Evolutionary conservation across 30 jellyfish, hydroid and myxozoan species (phyloP).

Genomic region (Rhopilema esculentum): DNA sequence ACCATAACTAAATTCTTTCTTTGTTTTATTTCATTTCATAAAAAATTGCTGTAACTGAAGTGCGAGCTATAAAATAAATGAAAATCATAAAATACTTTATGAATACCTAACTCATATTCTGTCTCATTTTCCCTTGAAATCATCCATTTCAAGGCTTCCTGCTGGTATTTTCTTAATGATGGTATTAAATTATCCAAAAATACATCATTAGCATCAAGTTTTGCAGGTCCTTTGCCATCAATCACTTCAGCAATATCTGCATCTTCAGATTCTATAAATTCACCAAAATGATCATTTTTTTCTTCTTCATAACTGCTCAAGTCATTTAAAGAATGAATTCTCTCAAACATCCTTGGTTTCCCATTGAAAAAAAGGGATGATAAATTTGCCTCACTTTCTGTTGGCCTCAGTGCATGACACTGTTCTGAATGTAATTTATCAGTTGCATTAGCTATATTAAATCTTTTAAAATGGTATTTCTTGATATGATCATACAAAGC

Average conservation of each 20-base stretch:
- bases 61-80: no score
- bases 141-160: conserved; percentile 83
- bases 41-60: no score
- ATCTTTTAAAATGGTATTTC: conserved; percentile 24
- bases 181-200: conserved; percentile 31
- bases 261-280: background rate
- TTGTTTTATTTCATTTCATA: no score
- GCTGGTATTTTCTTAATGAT: conserved; percentile 60
- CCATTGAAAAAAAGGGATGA: background rate
- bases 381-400: background rate
- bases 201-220: background rate
- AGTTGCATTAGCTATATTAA: background rate
- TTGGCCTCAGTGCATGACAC: background rate
- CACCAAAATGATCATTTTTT: background rate
- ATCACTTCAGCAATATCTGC: conserved; percentile 6
- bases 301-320: background rate
- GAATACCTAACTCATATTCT: conserved; percentile 59
- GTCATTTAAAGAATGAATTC: background rate
- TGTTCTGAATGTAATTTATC: background rate
- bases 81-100: no score
- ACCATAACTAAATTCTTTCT: no score
- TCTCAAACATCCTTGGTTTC: background rate
- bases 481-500: conserved; percentile 40
- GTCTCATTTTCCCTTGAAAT: conserved; percentile 58
- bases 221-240: background rate